Conservation (phyloP, 2,113 vertebrate genomes). For the Athene cunicularia region DNA sequence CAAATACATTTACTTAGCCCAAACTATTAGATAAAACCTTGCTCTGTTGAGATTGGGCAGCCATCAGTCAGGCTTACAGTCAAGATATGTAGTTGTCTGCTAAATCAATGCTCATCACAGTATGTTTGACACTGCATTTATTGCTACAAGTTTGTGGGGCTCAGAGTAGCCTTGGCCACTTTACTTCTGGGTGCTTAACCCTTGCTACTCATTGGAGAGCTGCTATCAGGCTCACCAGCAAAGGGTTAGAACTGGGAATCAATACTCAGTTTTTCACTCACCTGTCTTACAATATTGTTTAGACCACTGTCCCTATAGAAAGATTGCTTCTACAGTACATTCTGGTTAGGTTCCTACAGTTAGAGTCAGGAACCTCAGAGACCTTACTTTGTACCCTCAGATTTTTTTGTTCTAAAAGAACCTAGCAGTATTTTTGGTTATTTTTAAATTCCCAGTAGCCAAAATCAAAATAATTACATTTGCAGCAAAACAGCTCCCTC, state of each 20-base stretch:
- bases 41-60: neutral
- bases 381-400: accelerated
- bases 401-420: neutral
- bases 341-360: neutral
- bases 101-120: neutral
- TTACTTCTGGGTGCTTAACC: neutral
- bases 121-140: neutral
- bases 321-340: neutral
- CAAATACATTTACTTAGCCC: neutral
- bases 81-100: neutral
- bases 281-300: neutral
- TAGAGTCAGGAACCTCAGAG: neutral
- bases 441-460: neutral
- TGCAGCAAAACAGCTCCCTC: neutral
- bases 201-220: neutral
- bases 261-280: neutral
- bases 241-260: neutral
- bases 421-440: neutral
- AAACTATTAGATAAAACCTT: neutral
- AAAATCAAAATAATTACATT: neutral
- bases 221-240: neutral
- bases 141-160: neutral
- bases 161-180: neutral
- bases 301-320: neutral
- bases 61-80: neutral